Percentiles rank a stretch among this genome's conserved stretches.
Conservation (phyloP, 1,140 invertebrate genomes). For the Asobara japonica region DNA sequence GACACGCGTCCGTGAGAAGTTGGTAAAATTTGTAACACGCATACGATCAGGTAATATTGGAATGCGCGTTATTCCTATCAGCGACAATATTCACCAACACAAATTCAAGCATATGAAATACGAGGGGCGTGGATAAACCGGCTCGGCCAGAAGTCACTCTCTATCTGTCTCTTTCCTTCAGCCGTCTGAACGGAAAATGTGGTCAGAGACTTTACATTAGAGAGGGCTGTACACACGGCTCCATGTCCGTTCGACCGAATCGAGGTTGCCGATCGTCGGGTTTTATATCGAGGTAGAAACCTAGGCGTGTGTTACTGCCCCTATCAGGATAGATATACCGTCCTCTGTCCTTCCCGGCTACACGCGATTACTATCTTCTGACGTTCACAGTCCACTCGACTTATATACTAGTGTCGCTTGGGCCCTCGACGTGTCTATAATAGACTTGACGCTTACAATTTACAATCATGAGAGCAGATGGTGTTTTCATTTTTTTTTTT, state of each 20-base stretch:
- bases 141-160: background rate
- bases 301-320: constrained; percentile 7
- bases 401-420: background rate
- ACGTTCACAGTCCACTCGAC: constrained; percentile 8
- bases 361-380: constrained; percentile 11
- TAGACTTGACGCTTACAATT: background rate
- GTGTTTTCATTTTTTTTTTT: background rate
- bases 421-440: background rate
- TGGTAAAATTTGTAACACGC: background rate
- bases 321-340: background rate
- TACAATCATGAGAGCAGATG: background rate
- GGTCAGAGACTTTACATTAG: constrained; percentile 9
- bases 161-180: background rate
- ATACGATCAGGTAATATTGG: background rate
- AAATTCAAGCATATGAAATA: background rate
- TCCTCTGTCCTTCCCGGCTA: background rate
- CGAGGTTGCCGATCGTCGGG: constrained; percentile 16
- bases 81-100: background rate
- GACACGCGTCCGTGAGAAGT: background rate
- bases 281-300: background rate
- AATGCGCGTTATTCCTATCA: background rate
- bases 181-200: background rate
- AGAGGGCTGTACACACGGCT: background rate
- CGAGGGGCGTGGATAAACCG: constrained; percentile 12
- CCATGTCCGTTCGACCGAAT: constrained; percentile 17